Conservation (phyloP, 1,140 invertebrate genomes). For the Diuraphis noxia region DNA sequence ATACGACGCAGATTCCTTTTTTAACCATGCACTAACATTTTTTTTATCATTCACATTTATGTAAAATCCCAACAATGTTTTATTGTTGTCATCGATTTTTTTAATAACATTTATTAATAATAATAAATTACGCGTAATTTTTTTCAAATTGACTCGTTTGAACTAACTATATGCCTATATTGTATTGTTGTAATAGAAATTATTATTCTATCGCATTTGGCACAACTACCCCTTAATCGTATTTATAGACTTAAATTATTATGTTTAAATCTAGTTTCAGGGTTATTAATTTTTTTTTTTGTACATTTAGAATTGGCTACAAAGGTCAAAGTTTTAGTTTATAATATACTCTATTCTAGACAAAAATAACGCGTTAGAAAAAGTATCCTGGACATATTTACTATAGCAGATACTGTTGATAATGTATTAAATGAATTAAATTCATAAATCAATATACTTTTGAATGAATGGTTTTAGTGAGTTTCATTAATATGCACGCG, state of each 20-base stretch:
- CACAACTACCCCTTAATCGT: neutral
- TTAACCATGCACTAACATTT: neutral
- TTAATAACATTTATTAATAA: neutral
- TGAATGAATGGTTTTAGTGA: neutral
- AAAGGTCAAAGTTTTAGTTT: neutral
- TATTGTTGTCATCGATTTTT: neutral
- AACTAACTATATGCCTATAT: too few species aligned
- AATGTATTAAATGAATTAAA: neutral
- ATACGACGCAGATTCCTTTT: neutral
- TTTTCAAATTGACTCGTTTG: neutral
- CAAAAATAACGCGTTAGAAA: neutral
- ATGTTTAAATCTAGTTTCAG: neutral
- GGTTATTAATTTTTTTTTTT: too few species aligned
- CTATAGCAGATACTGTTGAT: neutral
- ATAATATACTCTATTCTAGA: neutral
- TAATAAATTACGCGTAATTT: neutral
- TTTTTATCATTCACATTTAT: too few species aligned
- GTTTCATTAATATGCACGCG: neutral
- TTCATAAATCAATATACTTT: slow-evolving; percentile 11
- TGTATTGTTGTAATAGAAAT: neutral
- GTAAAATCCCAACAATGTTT: too few species aligned
- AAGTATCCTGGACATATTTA: neutral
- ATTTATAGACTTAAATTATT: neutral
- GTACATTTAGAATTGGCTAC: neutral
- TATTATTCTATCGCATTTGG: neutral